phyloP scores from a whole-genome alignment of 2,113 vertebrate species.

The Rhizomys pruinosus region DNA sequence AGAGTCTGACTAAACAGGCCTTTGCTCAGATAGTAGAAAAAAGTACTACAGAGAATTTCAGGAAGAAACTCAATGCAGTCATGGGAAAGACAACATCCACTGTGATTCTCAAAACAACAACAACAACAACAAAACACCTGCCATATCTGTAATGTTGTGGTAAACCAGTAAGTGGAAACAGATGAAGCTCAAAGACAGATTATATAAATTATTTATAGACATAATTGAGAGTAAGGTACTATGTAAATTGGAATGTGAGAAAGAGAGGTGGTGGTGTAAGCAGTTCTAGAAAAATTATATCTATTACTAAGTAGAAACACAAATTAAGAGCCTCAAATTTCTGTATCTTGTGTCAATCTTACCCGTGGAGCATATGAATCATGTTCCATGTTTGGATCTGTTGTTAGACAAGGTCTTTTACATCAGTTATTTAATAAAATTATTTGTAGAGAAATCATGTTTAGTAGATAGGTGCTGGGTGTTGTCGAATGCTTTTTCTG shows the following conservation, averaged over 20 bases:
- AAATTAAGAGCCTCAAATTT: background rate
- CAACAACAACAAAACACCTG: too few relatives aligned
- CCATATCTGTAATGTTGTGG: too few relatives aligned
- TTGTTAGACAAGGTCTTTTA: accelerated
- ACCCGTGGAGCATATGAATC: background rate
- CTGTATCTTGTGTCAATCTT: background rate
- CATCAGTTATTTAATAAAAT: background rate
- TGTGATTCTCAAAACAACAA: accelerated
- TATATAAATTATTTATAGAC: background rate
- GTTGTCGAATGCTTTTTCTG: too few relatives aligned
- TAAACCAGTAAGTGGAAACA: too few relatives aligned
- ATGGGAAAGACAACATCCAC: background rate
- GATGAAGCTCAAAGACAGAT: background rate
- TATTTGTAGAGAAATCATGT: too few relatives aligned
- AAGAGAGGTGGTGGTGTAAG: accelerated
- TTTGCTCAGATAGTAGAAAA: background rate
- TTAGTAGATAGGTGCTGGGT: too few relatives aligned
- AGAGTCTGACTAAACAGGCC: background rate
- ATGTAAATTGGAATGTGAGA: background rate
- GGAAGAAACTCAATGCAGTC: background rate
- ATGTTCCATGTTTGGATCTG: background rate
- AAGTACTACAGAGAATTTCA: background rate
- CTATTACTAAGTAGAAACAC: background rate
- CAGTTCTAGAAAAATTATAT: background rate
- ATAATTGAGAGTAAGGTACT: background rate